Percentiles rank a stretch among this genome's conserved stretches.
These are phyloP conservation scores for Clanis bilineata DNA, from an alignment of 2,888 invertebrate species.

Conservation along the genomic window DNA sequence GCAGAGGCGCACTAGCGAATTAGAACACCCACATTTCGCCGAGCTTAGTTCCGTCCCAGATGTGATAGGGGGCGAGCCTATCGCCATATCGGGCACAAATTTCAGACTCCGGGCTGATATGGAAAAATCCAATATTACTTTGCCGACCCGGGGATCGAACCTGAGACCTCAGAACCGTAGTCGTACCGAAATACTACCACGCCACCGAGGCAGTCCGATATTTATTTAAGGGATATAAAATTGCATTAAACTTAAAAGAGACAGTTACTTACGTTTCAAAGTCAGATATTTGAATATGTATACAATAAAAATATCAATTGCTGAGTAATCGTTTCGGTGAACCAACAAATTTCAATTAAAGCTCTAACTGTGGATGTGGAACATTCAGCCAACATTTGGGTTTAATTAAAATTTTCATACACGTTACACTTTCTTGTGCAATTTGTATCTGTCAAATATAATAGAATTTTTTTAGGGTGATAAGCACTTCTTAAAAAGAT, in stretches of 20 bases:
- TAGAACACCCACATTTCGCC: too few relatives aligned
- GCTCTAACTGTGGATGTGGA: conserved; percentile 40
- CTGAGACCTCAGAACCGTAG: too few relatives aligned
- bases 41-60: too few relatives aligned
- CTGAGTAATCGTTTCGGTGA: conserved; percentile 48
- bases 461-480: background rate
- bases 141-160: too few relatives aligned
- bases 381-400: conserved; percentile 47
- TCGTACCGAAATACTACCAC: too few relatives aligned
- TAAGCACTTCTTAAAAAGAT: too few relatives aligned
- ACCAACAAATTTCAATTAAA: conserved; percentile 52
- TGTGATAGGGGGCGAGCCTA: too few relatives aligned
- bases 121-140: too few relatives aligned
- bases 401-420: conserved; percentile 55
- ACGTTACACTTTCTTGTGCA: conserved; percentile 33
- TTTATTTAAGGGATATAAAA: conserved; percentile 19
- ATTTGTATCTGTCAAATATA: conserved; percentile 22
- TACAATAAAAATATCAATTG: conserved; percentile 60
- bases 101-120: too few relatives aligned
- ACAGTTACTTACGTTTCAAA: conserved; percentile 18
- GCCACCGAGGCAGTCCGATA: too few relatives aligned
- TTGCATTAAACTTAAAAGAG: conserved; percentile 21
- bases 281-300: conserved; percentile 43
- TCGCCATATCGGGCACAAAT: too few relatives aligned
- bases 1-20: too few relatives aligned